Evolutionary conservation across 2,113 vertebrate species (phyloP), one percentile per base, ranked within the genome.

Genomic region (Cariama cristata): DNA sequence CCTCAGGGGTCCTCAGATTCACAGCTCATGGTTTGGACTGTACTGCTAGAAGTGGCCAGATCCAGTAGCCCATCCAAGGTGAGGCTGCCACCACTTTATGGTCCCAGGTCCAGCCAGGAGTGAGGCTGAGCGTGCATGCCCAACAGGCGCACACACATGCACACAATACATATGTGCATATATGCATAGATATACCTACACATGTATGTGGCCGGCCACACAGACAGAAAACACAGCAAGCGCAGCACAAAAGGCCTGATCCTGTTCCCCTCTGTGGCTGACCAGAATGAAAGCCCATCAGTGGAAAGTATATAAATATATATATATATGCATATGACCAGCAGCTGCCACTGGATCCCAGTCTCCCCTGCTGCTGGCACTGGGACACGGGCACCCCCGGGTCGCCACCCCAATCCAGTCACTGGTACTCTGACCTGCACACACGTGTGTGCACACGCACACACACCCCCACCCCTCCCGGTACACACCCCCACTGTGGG

Each of bases 51-150:
- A 73, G 15, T 13, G 74, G 24, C 4, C 33, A 47, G 33, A 81
- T 42, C 11, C 20, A 69, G 22, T 1, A 59, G 40, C 23, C 23
- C 40, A 52, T 14, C 44, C 0, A 0, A 92, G 40, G 32, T 1
- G 3, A 64, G 40, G 45, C 23, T 77, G 40, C 23, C 30, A 23
- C 40, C 74, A 3, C 16, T n/a, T 49, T 40, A 49, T 17, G 6
- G 40, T 56, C 24, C 6, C 53, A 63, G 40, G 35, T 32, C 26
- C 50, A 73, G 55, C 30, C 71, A 42, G 52, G 1, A 27, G 44
- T 14, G 28, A 69, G 63, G 14, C 47, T 40, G n/a, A 83, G 15
- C n/a, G 18, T 0, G 8, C 42, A 14, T 2, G 1, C 45, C 44
- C 18, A 18, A 16, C 2, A 33, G n/a, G 16, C 40, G 49, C 24